Conservation (phyloP, 2,888 invertebrate species). For the Agrochola lychnidis region DNA sequence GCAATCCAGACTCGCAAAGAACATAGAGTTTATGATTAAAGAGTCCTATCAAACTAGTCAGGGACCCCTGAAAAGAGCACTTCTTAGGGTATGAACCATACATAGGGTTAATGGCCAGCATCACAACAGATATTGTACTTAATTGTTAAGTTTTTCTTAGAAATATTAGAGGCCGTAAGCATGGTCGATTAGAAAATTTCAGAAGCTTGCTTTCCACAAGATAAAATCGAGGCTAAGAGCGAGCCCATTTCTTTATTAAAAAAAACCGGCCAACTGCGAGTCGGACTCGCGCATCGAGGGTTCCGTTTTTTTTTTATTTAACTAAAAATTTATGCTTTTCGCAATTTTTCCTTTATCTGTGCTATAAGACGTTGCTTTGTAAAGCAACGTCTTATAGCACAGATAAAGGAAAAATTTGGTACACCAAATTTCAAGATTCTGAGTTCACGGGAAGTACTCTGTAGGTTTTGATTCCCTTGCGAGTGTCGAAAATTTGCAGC, state of each 20-base stretch:
- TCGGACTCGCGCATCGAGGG: too few relatives aligned
- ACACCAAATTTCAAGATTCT: too few relatives aligned
- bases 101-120: background rate
- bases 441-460: too few relatives aligned
- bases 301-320: too few relatives aligned
- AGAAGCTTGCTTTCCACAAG: background rate
- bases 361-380: too few relatives aligned
- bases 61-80: background rate
- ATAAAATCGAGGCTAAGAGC: background rate
- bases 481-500: too few relatives aligned
- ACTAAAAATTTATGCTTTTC: too few relatives aligned
- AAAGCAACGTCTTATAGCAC: too few relatives aligned
- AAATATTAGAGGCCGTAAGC: background rate
- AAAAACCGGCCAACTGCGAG: too few relatives aligned
- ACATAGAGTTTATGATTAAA: slow-evolving; percentile 13
- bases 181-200: background rate
- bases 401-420: too few relatives aligned
- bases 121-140: background rate
- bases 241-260: background rate
- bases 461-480: too few relatives aligned
- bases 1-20: slow-evolving; percentile 14
- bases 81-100: background rate
- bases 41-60: background rate
- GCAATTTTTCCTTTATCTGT: too few relatives aligned
- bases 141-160: background rate